Percentiles rank a stretch among this genome's conserved stretches.
Conservation (phyloP, 2,113 vertebrate species). For the Empidonax traillii region DNA sequence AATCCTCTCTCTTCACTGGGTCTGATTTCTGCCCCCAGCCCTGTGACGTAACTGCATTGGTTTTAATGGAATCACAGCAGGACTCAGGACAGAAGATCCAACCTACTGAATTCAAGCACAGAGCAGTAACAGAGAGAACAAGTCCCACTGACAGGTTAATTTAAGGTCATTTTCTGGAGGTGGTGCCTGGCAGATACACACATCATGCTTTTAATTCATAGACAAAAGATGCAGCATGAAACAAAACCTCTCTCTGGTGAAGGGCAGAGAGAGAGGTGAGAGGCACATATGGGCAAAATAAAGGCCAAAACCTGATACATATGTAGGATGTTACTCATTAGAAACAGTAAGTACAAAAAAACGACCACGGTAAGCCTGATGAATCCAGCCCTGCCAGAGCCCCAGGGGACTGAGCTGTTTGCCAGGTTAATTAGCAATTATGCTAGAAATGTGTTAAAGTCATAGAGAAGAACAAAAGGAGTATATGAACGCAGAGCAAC, state of each 20-base stretch:
- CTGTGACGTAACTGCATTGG: background rate
- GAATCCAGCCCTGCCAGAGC: background rate
- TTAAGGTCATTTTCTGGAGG: background rate
- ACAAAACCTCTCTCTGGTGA: background rate
- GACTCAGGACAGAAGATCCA: background rate
- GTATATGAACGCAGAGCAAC: background rate
- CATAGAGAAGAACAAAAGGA: conserved; percentile 30
- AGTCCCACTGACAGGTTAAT: background rate
- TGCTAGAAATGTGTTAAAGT: conserved; percentile 1
- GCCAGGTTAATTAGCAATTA: conserved; percentile 27
- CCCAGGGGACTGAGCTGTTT: background rate
- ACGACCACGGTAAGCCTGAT: background rate
- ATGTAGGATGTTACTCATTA: background rate
- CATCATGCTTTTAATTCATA: background rate
- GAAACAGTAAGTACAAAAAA: background rate
- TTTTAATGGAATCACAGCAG: background rate
- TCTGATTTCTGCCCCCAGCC: background rate
- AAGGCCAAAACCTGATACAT: background rate
- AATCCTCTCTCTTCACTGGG: background rate
- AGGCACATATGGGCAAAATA: background rate
- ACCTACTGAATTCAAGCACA: background rate
- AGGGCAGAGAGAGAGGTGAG: background rate
- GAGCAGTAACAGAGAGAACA: background rate
- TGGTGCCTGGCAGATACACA: background rate
- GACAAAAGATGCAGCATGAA: background rate